Evolutionary conservation across 2,888 invertebrate species (phyloP).

Genomic region (Tromatobia lineatoria): DNA sequence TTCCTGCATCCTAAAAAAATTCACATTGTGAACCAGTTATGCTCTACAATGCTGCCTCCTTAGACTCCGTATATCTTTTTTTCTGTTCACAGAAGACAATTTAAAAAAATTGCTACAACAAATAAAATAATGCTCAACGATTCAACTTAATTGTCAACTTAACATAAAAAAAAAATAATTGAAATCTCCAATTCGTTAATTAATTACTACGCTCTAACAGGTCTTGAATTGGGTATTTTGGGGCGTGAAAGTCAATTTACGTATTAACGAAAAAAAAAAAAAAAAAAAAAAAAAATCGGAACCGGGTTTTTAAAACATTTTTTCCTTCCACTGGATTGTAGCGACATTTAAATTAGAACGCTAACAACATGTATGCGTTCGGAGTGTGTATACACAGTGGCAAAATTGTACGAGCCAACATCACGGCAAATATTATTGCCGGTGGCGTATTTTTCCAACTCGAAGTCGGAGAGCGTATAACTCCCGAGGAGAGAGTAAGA

Average conservation of each 20-base stretch:
- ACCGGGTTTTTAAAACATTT: not conserved
- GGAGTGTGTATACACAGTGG: constrained; percentile 12
- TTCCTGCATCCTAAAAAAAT: too few species aligned
- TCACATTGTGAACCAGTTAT: too few species aligned
- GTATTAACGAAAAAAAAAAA: not conserved
- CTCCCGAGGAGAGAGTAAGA: constrained; percentile 6
- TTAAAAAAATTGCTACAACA: too few species aligned
- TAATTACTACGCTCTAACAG: not conserved
- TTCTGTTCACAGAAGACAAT: too few species aligned
- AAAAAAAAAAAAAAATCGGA: not conserved
- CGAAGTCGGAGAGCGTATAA: constrained; percentile 29
- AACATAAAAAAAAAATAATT: too few species aligned
- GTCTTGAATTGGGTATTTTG: not conserved
- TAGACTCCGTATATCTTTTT: too few species aligned
- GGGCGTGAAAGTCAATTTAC: not conserved
- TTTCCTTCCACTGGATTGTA: not conserved
- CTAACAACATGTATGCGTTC: not conserved
- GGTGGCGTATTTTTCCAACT: constrained; percentile 72
- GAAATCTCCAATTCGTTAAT: not conserved
- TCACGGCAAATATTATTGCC: constrained; percentile 67
- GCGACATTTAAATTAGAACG: constrained; percentile 3
- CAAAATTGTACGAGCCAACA: not conserved
- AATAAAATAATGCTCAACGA: not conserved
- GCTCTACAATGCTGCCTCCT: too few species aligned
- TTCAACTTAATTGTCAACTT: not conserved